Percentiles rank a stretch among this genome's conserved stretches.
phyloP scores from a whole-genome alignment of 2,797 vertebrate genomes.

The Cercopithecus diana region DNA sequence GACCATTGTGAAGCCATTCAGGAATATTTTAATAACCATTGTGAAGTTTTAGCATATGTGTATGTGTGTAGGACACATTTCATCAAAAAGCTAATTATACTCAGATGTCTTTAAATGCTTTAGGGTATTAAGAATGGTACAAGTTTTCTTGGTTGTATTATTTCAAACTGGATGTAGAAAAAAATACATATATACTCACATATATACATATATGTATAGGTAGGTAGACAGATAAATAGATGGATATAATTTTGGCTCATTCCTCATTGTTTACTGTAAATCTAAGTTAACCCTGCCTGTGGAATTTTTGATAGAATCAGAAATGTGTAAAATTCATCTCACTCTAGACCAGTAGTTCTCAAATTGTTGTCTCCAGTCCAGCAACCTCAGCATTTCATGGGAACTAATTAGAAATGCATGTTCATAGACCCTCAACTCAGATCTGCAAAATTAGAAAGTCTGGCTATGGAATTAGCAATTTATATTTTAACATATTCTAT shows the following conservation, averaged over 20 bases:
- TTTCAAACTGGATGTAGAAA: not conserved
- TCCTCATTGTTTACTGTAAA: not conserved
- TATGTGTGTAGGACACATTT: not conserved
- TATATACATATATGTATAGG: too few species aligned
- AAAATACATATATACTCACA: not conserved
- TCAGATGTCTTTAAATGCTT: not conserved
- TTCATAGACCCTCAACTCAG: not conserved
- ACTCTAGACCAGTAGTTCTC: not conserved
- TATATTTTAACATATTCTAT: not conserved
- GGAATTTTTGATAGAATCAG: not conserved
- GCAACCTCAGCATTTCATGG: not conserved
- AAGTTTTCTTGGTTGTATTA: not conserved
- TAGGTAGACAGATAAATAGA: not conserved
- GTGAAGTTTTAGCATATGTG: not conserved
- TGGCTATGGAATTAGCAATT: not conserved
- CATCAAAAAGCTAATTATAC: not conserved
- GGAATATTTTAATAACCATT: not conserved
- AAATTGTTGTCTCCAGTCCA: not conserved
- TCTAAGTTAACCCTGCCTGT: not conserved
- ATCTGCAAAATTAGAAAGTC: not conserved
- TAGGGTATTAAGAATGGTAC: not conserved
- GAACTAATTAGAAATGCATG: not conserved
- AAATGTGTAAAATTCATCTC: not conserved
- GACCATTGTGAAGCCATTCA: not conserved
- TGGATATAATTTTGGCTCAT: not conserved